phyloP scores from a whole-genome alignment of 2,797 vertebrate species.

The Myotis daubentonii region DNA sequence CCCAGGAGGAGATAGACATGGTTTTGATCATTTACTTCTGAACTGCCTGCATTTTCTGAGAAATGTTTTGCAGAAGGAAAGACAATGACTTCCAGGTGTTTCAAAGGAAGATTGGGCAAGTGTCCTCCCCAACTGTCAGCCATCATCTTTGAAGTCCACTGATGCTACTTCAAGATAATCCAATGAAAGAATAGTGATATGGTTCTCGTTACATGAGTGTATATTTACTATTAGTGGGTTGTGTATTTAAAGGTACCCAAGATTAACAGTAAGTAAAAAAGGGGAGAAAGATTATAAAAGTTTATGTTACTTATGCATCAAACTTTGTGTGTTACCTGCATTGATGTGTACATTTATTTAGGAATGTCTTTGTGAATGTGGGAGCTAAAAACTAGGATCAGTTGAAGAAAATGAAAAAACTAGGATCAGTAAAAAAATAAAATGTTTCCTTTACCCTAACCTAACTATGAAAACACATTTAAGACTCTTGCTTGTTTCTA shows the following conservation, averaged over 20 bases:
- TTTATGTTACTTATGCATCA: slow-evolving; percentile 48
- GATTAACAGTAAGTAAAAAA: slow-evolving; percentile 65
- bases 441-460: slow-evolving; percentile 32
- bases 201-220: slow-evolving; percentile 51
- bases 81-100: slow-evolving; percentile 24
- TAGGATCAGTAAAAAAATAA: neutral
- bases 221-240: slow-evolving; percentile 62
- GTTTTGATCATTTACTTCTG: slow-evolving; percentile 11
- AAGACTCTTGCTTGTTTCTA: slow-evolving; percentile 38
- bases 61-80: slow-evolving; percentile 27
- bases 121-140: neutral
- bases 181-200: slow-evolving; percentile 50
- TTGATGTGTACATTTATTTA: slow-evolving; percentile 56
- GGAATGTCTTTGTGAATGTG: slow-evolving; percentile 1
- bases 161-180: slow-evolving; percentile 49
- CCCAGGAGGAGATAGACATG: neutral
- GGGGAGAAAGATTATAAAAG: slow-evolving; percentile 31
- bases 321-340: slow-evolving; percentile 51
- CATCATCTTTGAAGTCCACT: slow-evolving; percentile 13
- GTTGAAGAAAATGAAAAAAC: slow-evolving; percentile 40
- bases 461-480: slow-evolving; percentile 40
- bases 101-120: slow-evolving; percentile 37
- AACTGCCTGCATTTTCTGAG: slow-evolving; percentile 52
- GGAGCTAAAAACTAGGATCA: neutral
- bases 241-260: slow-evolving; percentile 61